Evolutionary conservation across 2,797 vertebrate genomes (phyloP).

Genomic region (Helarctos malayanus): DNA sequence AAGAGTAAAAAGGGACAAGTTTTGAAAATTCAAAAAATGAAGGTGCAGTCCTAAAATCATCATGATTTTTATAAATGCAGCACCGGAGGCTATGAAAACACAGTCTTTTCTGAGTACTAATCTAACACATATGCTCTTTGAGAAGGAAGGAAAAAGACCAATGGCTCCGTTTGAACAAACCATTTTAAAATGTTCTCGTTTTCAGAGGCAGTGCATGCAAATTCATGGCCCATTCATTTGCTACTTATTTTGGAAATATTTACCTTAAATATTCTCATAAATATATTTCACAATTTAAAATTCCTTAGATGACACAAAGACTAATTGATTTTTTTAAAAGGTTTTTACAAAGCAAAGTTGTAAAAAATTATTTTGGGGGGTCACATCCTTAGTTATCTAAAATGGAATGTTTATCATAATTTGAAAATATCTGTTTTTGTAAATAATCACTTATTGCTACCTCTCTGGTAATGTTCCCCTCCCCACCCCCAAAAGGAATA

Average conservation of each 20-base stretch:
- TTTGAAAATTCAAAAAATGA: conserved; percentile 79
- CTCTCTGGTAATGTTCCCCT: not conserved
- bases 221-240: not conserved
- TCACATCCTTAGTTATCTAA: not conserved
- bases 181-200: conserved; percentile 34
- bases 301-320: not conserved
- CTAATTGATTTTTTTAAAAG: not conserved
- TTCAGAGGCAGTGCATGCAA: conserved; percentile 36
- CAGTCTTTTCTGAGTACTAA: conserved; percentile 51
- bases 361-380: not conserved
- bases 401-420: conserved; percentile 23
- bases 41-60: conserved; percentile 71
- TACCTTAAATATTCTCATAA: conserved; percentile 43
- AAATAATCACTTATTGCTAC: not conserved
- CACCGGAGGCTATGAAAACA: conserved; percentile 76
- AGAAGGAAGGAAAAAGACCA: not conserved
- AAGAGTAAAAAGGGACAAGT: conserved; percentile 76
- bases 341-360: conserved; percentile 9
- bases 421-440: conserved; percentile 55
- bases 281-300: conserved; percentile 42
- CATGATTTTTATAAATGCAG: conserved; percentile 63
- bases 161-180: not conserved
- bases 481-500: not conserved
- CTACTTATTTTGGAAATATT: conserved; percentile 54
- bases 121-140: conserved; percentile 72